phyloP scores from a whole-genome alignment of 2,888 invertebrate genomes.

The Keiferia lycopersicella region DNA sequence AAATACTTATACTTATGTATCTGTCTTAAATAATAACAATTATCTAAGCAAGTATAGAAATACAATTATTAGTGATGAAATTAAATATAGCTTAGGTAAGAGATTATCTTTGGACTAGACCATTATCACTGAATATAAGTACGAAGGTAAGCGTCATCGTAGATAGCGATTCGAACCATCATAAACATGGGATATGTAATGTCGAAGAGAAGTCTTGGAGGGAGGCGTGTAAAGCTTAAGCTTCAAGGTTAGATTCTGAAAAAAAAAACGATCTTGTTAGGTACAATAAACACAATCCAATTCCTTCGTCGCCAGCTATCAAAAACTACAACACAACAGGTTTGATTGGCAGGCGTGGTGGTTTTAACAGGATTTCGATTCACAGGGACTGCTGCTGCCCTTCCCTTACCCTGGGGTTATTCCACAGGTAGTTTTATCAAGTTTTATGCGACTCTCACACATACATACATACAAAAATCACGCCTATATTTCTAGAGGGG shows the following conservation, averaged over 20 bases:
- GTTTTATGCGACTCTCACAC: too few species aligned
- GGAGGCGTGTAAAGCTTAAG: not conserved
- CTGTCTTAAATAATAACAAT: not conserved
- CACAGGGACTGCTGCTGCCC: too few species aligned
- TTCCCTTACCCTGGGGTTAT: too few species aligned
- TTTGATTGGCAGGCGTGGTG: too few species aligned
- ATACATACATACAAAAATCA: too few species aligned
- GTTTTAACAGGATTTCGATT: too few species aligned
- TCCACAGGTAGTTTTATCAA: too few species aligned
- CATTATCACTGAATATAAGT: not conserved
- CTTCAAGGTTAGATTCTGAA: conserved; percentile 61
- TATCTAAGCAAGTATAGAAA: not conserved
- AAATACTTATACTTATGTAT: not conserved
- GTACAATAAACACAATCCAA: too few species aligned
- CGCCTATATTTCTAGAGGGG: too few species aligned
- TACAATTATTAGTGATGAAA: not conserved
- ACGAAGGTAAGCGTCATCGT: not conserved
- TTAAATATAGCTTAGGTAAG: not conserved
- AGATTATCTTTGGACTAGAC: not conserved
- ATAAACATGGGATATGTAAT: not conserved
- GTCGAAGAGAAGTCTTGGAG: not conserved
- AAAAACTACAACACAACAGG: too few species aligned
- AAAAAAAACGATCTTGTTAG: too few species aligned
- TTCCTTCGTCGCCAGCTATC: too few species aligned
- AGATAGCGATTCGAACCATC: not conserved